Base-by-base conservation (phyloP, 1,140 invertebrate species). In the Drosophila parvula region DNA sequence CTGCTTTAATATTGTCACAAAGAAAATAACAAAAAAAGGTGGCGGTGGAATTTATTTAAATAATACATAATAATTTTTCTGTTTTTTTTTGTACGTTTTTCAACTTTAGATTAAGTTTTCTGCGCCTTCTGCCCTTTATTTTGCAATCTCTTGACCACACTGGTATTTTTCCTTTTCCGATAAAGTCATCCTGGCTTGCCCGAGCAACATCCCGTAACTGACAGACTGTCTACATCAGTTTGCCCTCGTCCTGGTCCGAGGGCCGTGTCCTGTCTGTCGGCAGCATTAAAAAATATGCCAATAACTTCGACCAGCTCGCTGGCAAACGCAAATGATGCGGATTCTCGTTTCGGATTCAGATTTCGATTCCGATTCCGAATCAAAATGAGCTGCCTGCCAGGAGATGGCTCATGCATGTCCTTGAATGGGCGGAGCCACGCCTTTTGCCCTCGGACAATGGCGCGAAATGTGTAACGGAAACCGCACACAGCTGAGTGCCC, bases 381-480 rank as follows among this genome's bases (percentile, higher is more conserved):
- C 51, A 56, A 74, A 74, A 74, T 61, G 56, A 71, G 56, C 22
- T 38, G 55, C 36, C 48, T 47, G 41, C 48, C 71, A 74, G 70
- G 40, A 48, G 44, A 43, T 36, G 62, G 50, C 43, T 74, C 70
- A 57, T 74, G 51, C 71, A 53, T 74, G 41, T 53, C 70, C 51
- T 55, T 36, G 60, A 32, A 32, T 73, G 53, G 62, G 73, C 61
- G 47, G 60, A 43, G 60, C 79, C 79, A 62, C 53, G 53, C 18
- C 47, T 47, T 47, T 53, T 57, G 55, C 30, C 63, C 57, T 41
- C 14, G 76, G 69, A 85, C 64, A 82, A 86, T 86, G 79, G 82
- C 62, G 67, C 50, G 62, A 80, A 85, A 85, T 85, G 74, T 81
- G 74, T 81, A 81, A 82, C 76, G 83, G 83, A 88, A 86, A 88